Base-by-base conservation (phyloP, 2,888 invertebrate genomes). In the Temnothorax unifasciatus region DNA sequence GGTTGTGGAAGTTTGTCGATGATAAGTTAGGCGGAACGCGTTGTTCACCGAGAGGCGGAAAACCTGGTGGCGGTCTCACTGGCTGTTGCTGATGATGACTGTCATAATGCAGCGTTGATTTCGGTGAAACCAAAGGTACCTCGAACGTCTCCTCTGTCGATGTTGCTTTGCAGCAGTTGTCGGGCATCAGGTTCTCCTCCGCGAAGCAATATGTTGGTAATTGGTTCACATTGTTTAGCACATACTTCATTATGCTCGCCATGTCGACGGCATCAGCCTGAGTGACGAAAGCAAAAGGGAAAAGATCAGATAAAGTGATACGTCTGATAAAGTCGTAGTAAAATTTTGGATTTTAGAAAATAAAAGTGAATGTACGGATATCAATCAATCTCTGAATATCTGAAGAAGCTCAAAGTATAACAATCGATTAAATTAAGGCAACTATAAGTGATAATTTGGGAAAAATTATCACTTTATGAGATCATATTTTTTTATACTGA, bases 381-480 rank as follows among this genome's bases (percentile, higher is more conserved):
- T 69, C 8, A 21, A 52, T 68, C 15, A 44, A 66, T 25, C 2
- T 68, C 4, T n/a, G 2, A 74, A 59, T 44, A 54, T 54, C 52
- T 54, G 2, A 71, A 8, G 3, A 44, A 44, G 2, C 5, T 41
- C 18, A n/a, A 63, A 38, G 29, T 29, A 11, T 21, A 34, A 73
- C 11, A 50, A 41, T 21, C 9, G 18, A 18, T 57, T 13, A 9
- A 44, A 47, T 29, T 29, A 34, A 34, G 11, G 21, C 54, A 25
- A 41, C 1, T 38, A 61, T 29, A 66, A 34, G 66, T 29, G 3
- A 29, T 29, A 83, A 69, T 89, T 88, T 88, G 90, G 90, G 89
- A 92, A 92, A 92, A 92, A 92, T 90, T 50, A 87, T 88, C 82
- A 86, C 88, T 90, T 88, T 89, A 88, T 90, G 86, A 82, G 76